These are phyloP conservation scores for Lamellibrachia luymesi DNA, from an alignment of 1,140 invertebrate genomes.

Conservation along the genomic window DNA sequence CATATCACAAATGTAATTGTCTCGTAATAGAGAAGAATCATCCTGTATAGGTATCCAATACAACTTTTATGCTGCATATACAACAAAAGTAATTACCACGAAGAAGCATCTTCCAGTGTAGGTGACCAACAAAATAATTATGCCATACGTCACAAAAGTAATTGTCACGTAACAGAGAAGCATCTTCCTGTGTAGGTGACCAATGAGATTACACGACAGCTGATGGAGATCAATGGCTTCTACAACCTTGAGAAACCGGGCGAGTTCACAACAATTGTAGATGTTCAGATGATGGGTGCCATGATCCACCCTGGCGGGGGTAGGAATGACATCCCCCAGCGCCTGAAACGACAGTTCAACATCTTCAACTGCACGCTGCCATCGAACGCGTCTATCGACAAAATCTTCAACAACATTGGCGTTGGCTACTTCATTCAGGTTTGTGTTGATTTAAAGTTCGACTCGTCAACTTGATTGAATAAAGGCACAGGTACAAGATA, in stretches of 20 bases:
- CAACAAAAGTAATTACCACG: not conserved
- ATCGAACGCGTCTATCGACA: slow-evolving; percentile 80
- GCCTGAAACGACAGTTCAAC: slow-evolving; percentile 90
- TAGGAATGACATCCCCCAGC: slow-evolving; percentile 89
- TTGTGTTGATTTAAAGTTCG: not conserved
- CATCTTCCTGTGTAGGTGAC: slow-evolving; percentile 60
- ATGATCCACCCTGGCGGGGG: slow-evolving; percentile 91
- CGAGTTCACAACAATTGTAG: slow-evolving; percentile 88
- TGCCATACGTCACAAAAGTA: not conserved
- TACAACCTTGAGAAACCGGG: slow-evolving; percentile 96
- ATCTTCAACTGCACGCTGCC: slow-evolving; percentile 96
- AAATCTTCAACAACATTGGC: slow-evolving; percentile 70
- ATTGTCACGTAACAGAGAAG: not conserved
- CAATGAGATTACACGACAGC: slow-evolving; percentile 94
- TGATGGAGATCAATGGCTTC: slow-evolving; percentile 96
- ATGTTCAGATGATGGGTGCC: slow-evolving; percentile 86
- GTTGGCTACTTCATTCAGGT: slow-evolving; percentile 53
- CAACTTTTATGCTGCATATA: too few relatives aligned
- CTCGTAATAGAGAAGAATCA: too few relatives aligned
- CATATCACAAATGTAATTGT: too few relatives aligned
- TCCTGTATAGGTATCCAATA: too few relatives aligned
- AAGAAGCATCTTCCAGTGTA: too few relatives aligned
- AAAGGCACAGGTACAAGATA: too few relatives aligned
- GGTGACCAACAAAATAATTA: slow-evolving; percentile 66
- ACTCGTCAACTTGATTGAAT: too few relatives aligned